phyloP scores from a whole-genome alignment of 2,113 vertebrate species.

The Numenius arquata region DNA sequence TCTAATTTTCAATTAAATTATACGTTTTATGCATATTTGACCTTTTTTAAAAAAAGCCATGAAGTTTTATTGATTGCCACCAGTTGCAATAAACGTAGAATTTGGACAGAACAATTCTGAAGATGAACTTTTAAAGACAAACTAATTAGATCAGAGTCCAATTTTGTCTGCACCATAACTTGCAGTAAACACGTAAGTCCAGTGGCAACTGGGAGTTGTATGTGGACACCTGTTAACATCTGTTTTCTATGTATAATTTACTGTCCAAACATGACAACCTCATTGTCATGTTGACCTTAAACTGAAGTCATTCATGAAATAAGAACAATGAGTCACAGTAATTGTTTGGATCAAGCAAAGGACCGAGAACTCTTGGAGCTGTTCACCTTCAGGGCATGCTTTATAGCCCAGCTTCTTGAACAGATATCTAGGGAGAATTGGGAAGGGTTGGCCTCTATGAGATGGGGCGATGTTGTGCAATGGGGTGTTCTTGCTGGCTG shows the following conservation, averaged over 20 bases:
- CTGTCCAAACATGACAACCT: not conserved
- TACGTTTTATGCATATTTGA: not conserved
- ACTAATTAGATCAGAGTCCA: not conserved
- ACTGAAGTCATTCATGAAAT: constrained; percentile 5
- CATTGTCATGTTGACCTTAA: constrained; percentile 27
- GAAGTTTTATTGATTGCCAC: not conserved
- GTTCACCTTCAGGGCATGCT: not conserved
- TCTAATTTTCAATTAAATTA: not conserved
- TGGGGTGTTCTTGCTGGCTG: constrained; percentile 24
- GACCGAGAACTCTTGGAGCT: constrained; percentile 5
- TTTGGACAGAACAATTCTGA: not conserved
- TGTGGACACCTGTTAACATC: not conserved
- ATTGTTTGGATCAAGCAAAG: constrained; percentile 10
- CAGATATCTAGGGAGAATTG: not conserved
- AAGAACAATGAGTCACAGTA: constrained; percentile 19
- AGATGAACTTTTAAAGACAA: not conserved
- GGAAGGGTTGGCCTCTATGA: not conserved
- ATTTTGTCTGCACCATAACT: not conserved
- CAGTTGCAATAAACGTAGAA: not conserved
- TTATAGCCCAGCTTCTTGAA: constrained; percentile 19
- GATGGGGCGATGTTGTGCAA: constrained; percentile 27
- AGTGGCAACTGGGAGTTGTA: not conserved
- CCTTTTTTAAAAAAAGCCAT: not conserved
- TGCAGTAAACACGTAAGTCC: not conserved
- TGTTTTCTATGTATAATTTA: not conserved